A percentile compares a stretch with the other conserved stretches of the same genome.
Evolutionary conservation across 1,140 invertebrate species (phyloP).

Genomic region (Cyclargus thomasi): DNA sequence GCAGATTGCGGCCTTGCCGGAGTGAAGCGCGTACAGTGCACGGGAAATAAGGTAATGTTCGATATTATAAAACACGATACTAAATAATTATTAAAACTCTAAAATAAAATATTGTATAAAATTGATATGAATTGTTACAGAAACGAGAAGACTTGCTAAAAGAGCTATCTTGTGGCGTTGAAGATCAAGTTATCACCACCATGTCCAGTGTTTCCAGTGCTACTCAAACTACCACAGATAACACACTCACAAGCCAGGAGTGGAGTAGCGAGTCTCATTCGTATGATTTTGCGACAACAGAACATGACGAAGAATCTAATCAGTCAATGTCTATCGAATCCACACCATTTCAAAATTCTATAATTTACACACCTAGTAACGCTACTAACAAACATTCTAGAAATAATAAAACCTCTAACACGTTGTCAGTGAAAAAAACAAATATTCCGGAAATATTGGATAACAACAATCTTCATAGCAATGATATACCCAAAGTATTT

Average conservation of each 20-base stretch:
- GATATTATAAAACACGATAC: background rate
- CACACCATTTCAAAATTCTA: conserved; percentile 27
- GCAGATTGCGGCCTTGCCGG: conserved; percentile 93
- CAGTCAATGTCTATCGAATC: conserved; percentile 32
- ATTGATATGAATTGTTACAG: conserved; percentile 35
- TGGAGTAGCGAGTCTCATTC: conserved; percentile 39
- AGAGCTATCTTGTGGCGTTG: conserved; percentile 62
- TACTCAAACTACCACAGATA: conserved; percentile 41
- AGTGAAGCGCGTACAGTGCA: conserved; percentile 81
- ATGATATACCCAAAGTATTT: conserved; percentile 46
- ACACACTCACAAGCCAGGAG: conserved; percentile 44
- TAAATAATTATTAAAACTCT: background rate
- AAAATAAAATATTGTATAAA: background rate
- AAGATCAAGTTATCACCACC: conserved; percentile 34
- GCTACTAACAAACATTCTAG: conserved; percentile 25
- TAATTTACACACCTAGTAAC: conserved; percentile 25
- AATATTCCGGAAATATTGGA: conserved; percentile 37
- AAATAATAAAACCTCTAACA: conserved; percentile 27
- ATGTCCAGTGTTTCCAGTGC: conserved; percentile 28
- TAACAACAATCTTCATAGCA: conserved; percentile 52
- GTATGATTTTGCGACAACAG: conserved; percentile 46
- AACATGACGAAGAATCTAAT: conserved; percentile 44
- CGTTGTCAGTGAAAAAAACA: conserved; percentile 38
- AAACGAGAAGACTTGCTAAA: conserved; percentile 66
- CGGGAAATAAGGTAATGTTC: conserved; percentile 79